Evolutionary conservation across 2,888 invertebrate genomes (phyloP), one percentile per base, ranked within the genome.

Genomic region (Agriopis marginaria): DNA sequence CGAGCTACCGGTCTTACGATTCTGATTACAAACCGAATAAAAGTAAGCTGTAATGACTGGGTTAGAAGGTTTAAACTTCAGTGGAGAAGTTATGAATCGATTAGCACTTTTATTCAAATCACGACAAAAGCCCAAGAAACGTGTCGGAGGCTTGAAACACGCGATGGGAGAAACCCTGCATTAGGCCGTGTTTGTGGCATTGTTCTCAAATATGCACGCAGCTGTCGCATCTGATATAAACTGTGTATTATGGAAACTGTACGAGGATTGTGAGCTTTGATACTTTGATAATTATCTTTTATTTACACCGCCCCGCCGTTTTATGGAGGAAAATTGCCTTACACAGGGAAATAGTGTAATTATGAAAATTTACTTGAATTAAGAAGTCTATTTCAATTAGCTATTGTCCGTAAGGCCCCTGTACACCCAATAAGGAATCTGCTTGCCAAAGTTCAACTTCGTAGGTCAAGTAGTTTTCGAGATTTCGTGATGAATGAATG

Each of bases 171-270:
- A 78, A 77, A 82, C 78, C 79, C 79, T 76, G 75, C 77, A 82
- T 85, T 82, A 85, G 82, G 79, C 71, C 63, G 76, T 73, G 40
- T 69, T 70, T 76, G 76, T 80, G 76, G 84, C 80, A 87, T 89
- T 89, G 86, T 89, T 88, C 87, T 84, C 77, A 82, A 81, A 86
- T 82, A 83, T 83, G 81, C 82, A 81, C 82, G 75, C 75, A 79
- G 79, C 81, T 82, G 85, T 83, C 82, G 82, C 84, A 83, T 86
- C 84, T 76, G 81, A 82, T 84, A 80, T 79, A 75, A 79, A 79
- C 77, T 79, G 78, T 79, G 77, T 78, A 77, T 80, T 77, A 77
- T 80, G 73, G 62, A 75, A 71, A 75, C 75, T 76, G 70, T 72
- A 74, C 45, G 61, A 14, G 17, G 64, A 64, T 32, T 50, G 11